A percentile compares a stretch with the other conserved stretches of the same genome.
Conservation (phyloP, 2,797 vertebrate species). For the Periophthalmus magnuspinnatus region DNA sequence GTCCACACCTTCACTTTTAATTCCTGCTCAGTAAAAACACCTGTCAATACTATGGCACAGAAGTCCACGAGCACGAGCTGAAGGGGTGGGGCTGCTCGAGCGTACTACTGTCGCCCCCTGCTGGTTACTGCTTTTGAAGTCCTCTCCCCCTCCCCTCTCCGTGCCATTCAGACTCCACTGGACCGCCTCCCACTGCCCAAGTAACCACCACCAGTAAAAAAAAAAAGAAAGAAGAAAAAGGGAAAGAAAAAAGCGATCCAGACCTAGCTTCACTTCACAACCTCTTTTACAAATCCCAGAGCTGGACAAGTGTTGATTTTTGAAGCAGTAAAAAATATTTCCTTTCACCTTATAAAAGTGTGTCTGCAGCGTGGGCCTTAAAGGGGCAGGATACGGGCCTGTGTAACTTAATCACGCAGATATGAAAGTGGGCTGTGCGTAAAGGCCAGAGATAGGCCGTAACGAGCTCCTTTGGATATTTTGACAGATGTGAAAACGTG, state of each 20-base stretch:
- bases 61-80: constrained; percentile 65
- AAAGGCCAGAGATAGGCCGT: constrained; percentile 24
- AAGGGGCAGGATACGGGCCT: constrained; percentile 43
- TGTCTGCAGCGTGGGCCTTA: constrained; percentile 36
- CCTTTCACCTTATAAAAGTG: constrained; percentile 64
- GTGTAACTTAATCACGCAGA: constrained; percentile 58
- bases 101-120: constrained; percentile 86
- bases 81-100: constrained; percentile 81
- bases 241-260: constrained; percentile 48
- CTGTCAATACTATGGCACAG: constrained; percentile 65
- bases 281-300: constrained; percentile 49
- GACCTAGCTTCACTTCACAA: constrained; percentile 34
- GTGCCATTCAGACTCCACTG: constrained; percentile 72
- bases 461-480: constrained; percentile 23
- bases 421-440: constrained; percentile 44
- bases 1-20: constrained; percentile 46
- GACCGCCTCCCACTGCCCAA: constrained; percentile 42
- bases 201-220: constrained; percentile 62
- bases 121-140: constrained; percentile 85
- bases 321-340: constrained; percentile 62
- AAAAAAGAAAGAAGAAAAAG: background rate
- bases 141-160: constrained; percentile 48
- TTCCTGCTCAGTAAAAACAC: constrained; percentile 64
- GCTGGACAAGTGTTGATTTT: constrained; percentile 62
- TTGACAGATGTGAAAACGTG: background rate